Evolutionary conservation across 2,113 vertebrate species (phyloP).

Genomic region (Gnathonemus longibarbis): DNA sequence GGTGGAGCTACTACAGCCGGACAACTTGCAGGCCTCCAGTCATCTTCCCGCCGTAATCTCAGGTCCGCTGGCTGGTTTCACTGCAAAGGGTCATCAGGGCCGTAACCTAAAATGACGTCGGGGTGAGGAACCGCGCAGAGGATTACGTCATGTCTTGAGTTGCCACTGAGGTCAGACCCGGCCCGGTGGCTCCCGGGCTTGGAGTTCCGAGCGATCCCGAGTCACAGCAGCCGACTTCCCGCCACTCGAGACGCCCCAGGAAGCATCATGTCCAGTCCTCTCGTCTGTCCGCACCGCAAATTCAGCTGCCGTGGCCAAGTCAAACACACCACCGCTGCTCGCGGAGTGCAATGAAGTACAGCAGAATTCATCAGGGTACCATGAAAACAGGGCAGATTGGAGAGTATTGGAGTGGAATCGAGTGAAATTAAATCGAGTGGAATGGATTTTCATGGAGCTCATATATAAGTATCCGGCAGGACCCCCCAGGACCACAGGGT

Average conservation of each 20-base stretch:
- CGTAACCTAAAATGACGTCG: not conserved
- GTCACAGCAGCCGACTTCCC: constrained; percentile 5
- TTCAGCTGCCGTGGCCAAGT: not conserved
- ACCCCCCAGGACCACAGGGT: not conserved
- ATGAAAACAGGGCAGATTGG: not conserved
- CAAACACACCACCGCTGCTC: not conserved
- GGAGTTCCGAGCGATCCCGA: not conserved
- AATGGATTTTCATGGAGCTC: not conserved
- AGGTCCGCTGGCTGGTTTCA: not conserved
- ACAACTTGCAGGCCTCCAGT: not conserved
- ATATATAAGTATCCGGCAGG: not conserved
- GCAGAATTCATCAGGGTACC: not conserved
- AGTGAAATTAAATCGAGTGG: not conserved
- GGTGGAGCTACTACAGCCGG: not conserved
- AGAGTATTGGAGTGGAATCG: not conserved
- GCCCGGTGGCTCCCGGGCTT: not conserved
- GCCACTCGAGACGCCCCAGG: not conserved
- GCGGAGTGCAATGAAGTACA: not conserved
- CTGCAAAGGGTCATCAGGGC: not conserved
- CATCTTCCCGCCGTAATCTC: not conserved
- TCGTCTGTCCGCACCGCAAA: not conserved
- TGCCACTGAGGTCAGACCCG: not conserved
- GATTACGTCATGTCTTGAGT: constrained; percentile 9
- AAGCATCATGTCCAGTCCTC: not conserved
- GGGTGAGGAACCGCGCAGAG: not conserved